Evolutionary conservation across 2,888 invertebrate genomes (phyloP).

Genomic region (Baronia brevicornis): DNA sequence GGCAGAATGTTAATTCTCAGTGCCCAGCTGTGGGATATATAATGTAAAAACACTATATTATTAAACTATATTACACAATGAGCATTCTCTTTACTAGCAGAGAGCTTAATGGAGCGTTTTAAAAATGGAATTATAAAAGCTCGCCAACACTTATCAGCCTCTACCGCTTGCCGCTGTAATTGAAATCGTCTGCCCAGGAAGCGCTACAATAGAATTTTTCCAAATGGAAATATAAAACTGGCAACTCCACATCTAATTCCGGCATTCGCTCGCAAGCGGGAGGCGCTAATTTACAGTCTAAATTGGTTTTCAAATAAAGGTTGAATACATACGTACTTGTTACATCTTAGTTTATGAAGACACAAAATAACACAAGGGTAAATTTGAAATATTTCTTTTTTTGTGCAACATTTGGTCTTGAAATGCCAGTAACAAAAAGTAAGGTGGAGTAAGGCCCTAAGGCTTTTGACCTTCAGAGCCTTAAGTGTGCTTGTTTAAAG

Average conservation of each 20-base stretch:
- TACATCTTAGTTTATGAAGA: not conserved
- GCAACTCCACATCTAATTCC: conserved; percentile 30
- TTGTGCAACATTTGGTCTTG: too few species aligned
- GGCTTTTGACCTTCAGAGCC: too few species aligned
- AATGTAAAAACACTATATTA: too few species aligned
- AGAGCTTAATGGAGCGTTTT: conserved; percentile 11
- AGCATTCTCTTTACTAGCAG: not conserved
- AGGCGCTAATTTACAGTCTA: conserved; percentile 34
- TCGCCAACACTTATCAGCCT: conserved; percentile 23
- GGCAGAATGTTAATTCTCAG: too few species aligned
- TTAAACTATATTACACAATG: too few species aligned
- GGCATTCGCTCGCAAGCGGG: conserved; percentile 15
- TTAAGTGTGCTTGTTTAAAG: too few species aligned
- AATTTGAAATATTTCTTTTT: too few species aligned
- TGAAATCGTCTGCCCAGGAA: conserved; percentile 56
- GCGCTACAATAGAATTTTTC: conserved; percentile 51
- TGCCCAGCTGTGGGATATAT: too few species aligned
- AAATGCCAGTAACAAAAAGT: too few species aligned
- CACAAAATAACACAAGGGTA: conserved; percentile 12
- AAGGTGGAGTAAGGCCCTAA: too few species aligned
- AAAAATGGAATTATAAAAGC: conserved; percentile 18
- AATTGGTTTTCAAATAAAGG: conserved; percentile 33
- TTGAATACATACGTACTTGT: conserved; percentile 10
- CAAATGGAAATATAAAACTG: conserved; percentile 55
- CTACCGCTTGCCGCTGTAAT: conserved; percentile 35